phyloP scores from a whole-genome alignment of 1,140 invertebrate genomes.

The Cydia pomonella region DNA sequence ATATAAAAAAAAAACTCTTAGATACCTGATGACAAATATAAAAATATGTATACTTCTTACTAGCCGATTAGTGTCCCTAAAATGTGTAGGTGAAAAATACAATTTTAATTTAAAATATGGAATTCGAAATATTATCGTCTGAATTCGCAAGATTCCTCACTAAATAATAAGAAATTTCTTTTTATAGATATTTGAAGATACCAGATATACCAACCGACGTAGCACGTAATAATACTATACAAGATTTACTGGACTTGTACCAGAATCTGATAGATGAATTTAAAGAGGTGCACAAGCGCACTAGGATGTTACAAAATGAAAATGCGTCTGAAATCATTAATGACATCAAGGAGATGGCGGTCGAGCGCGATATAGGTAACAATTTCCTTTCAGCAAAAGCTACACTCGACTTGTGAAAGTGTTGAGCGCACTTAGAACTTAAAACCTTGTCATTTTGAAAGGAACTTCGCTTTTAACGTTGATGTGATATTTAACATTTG shows the following conservation, averaged over 20 bases:
- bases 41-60: too few species aligned
- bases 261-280: constrained; percentile 90
- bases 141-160: too few species aligned
- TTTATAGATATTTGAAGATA: constrained; percentile 76
- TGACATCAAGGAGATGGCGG: constrained; percentile 92
- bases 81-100: too few species aligned
- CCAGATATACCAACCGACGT: constrained; percentile 92
- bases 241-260: constrained; percentile 87
- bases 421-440: constrained; percentile 29
- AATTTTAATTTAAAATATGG: too few species aligned
- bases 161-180: constrained; percentile 35
- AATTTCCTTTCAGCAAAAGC: background rate
- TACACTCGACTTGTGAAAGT: constrained; percentile 1
- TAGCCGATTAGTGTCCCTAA: too few species aligned
- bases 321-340: constrained; percentile 84
- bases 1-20: too few species aligned
- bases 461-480: constrained; percentile 39
- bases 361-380: constrained; percentile 88
- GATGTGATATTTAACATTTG: constrained; percentile 36
- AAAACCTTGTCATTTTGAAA: constrained; percentile 26
- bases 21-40: too few species aligned
- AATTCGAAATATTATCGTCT: too few species aligned
- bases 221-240: constrained; percentile 88
- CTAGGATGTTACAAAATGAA: constrained; percentile 83
- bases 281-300: constrained; percentile 89